phyloP scores from a whole-genome alignment of 2,113 vertebrate species.

The Cynoglossus semilaevis region DNA sequence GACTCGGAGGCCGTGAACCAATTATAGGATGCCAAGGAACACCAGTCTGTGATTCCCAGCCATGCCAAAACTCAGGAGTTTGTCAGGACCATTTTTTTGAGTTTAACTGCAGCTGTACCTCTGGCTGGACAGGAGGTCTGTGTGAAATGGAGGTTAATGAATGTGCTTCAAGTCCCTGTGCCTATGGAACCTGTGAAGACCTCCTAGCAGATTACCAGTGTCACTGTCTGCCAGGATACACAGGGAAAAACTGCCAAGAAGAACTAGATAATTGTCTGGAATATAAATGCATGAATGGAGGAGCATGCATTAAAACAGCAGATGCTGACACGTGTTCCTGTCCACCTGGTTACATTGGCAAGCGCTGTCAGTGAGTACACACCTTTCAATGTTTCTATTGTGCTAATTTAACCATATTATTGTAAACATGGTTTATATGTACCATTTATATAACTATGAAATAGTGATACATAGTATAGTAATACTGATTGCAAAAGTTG shows the following conservation, averaged over 20 bases:
- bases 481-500: too few species aligned
- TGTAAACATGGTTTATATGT: too few species aligned
- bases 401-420: background rate
- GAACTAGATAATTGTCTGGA: constrained; percentile 83
- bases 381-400: background rate
- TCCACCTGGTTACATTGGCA: constrained; percentile 72
- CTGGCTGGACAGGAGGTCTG: constrained; percentile 81
- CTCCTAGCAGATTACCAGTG: constrained; percentile 82
- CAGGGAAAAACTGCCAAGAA: constrained; percentile 80
- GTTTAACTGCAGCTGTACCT: constrained; percentile 80
- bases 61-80: constrained; percentile 81
- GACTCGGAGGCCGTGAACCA: constrained; percentile 21
- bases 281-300: constrained; percentile 80
- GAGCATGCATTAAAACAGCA: constrained; percentile 68
- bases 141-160: constrained; percentile 82
- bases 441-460: too few species aligned
- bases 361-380: constrained; percentile 84
- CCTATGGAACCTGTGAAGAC: constrained; percentile 79
- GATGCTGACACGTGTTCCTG: constrained; percentile 81
- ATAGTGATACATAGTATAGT: too few species aligned
- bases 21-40: constrained; percentile 79
- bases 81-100: constrained; percentile 87
- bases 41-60: constrained; percentile 77
- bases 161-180: constrained; percentile 80
- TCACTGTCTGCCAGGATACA: constrained; percentile 81